phyloP scores from a whole-genome alignment of 2,113 vertebrate genomes.

The Gobiocypris rarus region DNA sequence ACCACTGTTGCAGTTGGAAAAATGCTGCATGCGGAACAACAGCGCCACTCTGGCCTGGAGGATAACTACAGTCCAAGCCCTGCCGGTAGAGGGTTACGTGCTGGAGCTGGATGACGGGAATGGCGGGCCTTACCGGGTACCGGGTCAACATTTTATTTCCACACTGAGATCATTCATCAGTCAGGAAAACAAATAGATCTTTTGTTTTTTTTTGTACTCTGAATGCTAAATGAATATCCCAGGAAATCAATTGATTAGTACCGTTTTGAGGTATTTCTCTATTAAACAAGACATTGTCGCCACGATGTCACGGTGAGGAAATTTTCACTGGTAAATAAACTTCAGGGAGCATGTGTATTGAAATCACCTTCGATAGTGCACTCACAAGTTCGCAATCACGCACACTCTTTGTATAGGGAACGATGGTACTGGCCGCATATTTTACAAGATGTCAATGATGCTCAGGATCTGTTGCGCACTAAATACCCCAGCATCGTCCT shows the following conservation, averaged over 20 bases:
- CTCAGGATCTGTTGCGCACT: too few species aligned
- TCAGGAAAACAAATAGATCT: background rate
- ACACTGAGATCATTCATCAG: background rate
- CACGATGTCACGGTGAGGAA: too few species aligned
- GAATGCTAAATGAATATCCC: background rate
- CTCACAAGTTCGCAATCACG: too few species aligned
- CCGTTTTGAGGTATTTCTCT: background rate
- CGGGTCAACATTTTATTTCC: constrained; percentile 41
- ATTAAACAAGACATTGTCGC: background rate
- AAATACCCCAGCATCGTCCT: too few species aligned
- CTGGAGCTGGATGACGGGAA: constrained; percentile 96
- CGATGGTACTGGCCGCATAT: too few species aligned
- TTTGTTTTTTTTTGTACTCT: background rate
- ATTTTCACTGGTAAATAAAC: too few species aligned
- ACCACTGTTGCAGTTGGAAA: constrained; percentile 94
- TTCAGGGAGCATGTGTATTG: too few species aligned
- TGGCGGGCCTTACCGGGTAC: constrained; percentile 93
- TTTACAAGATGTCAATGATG: too few species aligned
- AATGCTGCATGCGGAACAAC: constrained; percentile 95
- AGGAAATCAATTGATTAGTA: background rate
- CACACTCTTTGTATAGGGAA: too few species aligned
- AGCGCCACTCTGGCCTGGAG: constrained; percentile 97
- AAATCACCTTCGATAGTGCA: too few species aligned
- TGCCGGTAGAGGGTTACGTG: constrained; percentile 90
- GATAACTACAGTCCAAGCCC: constrained; percentile 79